phyloP scores from a whole-genome alignment of 2,888 invertebrate genomes.

The Teleiodes luculella region DNA sequence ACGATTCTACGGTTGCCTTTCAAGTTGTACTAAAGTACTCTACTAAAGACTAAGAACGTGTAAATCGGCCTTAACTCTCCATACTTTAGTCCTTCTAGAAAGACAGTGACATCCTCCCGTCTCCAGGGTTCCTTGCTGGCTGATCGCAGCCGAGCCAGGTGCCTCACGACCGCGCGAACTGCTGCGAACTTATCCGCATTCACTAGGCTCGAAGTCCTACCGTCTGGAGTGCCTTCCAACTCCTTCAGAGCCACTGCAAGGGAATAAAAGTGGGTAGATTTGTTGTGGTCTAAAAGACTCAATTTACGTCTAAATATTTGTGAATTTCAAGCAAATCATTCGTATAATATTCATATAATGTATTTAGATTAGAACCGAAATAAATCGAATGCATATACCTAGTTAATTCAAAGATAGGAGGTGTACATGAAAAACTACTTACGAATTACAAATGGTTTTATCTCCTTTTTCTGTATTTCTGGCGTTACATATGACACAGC shows the following conservation, averaged over 20 bases:
- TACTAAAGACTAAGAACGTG: too few relatives aligned
- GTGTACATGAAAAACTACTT: constrained; percentile 32
- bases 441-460: constrained; percentile 68
- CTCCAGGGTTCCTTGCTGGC: constrained; percentile 52
- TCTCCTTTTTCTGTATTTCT: constrained; percentile 68
- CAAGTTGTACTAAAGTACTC: too few relatives aligned
- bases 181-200: constrained; percentile 65
- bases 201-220: constrained; percentile 57
- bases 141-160: constrained; percentile 49
- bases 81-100: constrained; percentile 61
- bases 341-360: too few relatives aligned
- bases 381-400: neutral
- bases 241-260: constrained; percentile 68
- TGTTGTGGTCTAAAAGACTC: neutral
- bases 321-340: too few relatives aligned
- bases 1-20: too few relatives aligned
- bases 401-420: neutral
- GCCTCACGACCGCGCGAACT: constrained; percentile 58
- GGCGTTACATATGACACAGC: constrained; percentile 53
- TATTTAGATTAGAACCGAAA: too few relatives aligned
- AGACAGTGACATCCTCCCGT: constrained; percentile 43
- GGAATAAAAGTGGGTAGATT: neutral
- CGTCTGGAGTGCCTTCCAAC: constrained; percentile 65
- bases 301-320: too few relatives aligned
- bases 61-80: too few relatives aligned